These are phyloP conservation scores for Apotomis capreana DNA, from an alignment of 2,888 invertebrate species.

Conservation along the genomic window DNA sequence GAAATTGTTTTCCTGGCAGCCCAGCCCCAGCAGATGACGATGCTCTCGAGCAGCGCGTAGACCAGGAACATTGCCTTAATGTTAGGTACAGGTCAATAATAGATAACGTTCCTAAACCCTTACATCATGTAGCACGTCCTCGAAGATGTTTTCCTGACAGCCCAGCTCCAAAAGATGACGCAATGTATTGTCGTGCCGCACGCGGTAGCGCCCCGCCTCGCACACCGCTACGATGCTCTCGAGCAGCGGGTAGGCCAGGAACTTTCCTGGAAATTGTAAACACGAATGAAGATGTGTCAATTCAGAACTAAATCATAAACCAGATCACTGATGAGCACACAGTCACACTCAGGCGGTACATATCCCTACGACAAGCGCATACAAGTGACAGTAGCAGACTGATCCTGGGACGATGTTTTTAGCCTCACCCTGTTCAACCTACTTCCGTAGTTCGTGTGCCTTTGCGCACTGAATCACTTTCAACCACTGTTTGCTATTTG, in stretches of 20 bases:
- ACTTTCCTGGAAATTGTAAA: constrained; percentile 50
- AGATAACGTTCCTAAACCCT: background rate
- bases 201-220: constrained; percentile 64
- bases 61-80: constrained; percentile 63
- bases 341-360: too few relatives aligned
- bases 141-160: constrained; percentile 74
- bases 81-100: background rate
- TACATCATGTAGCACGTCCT: constrained; percentile 74
- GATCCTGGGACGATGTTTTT: too few relatives aligned
- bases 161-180: constrained; percentile 71
- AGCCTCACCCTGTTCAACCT: too few relatives aligned
- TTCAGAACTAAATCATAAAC: too few relatives aligned
- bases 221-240: constrained; percentile 57
- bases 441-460: too few relatives aligned
- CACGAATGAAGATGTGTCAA: background rate
- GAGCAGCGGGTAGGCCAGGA: constrained; percentile 65
- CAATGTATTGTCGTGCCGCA: constrained; percentile 54
- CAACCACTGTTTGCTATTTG: too few relatives aligned
- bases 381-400: too few relatives aligned
- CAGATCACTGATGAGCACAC: too few relatives aligned
- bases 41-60: constrained; percentile 59
- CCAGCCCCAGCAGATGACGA: constrained; percentile 69
- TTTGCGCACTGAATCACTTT: too few relatives aligned
- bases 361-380: too few relatives aligned
- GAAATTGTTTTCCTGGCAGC: constrained; percentile 74